phyloP scores from a whole-genome alignment of 2,888 invertebrate species.

The Aquatica leii region DNA sequence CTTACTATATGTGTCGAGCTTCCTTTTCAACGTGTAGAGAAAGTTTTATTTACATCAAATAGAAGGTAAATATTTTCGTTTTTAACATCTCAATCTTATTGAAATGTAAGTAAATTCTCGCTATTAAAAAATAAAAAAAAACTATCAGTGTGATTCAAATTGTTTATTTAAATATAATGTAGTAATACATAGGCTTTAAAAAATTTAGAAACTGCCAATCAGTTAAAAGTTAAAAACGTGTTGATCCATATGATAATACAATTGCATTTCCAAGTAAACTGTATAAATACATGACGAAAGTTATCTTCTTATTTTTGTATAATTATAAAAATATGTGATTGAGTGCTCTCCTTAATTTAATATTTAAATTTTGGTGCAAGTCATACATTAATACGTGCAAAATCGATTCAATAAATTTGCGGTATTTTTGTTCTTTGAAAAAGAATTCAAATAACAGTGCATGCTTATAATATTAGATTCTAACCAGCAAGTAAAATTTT shows the following conservation, averaged over 20 bases:
- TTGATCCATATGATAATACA: constrained; percentile 16
- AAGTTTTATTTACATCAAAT: constrained; percentile 53
- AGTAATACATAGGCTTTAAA: constrained; percentile 44
- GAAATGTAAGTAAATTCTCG: no score
- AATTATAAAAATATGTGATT: constrained; percentile 39
- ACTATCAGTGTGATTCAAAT: constrained; percentile 3
- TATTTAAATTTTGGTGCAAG: constrained; percentile 29
- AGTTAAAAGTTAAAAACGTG: constrained; percentile 34
- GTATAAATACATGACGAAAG: constrained; percentile 12
- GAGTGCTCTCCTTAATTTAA: constrained; percentile 32
- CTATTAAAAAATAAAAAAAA: no score
- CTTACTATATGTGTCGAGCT: constrained; percentile 67
- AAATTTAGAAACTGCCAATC: constrained; percentile 40
- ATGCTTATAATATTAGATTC: constrained; percentile 8
- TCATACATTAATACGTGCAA: constrained; percentile 27
- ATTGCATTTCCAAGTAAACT: constrained; percentile 23
- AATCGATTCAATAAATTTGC: constrained; percentile 16
- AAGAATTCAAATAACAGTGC: constrained; percentile 16
- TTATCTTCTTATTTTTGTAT: constrained; percentile 4
- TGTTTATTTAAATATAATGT: constrained; percentile 22
- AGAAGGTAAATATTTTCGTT: background rate
- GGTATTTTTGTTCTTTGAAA: constrained; percentile 1
- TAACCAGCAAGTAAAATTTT: constrained; percentile 31
- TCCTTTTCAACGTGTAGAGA: constrained; percentile 67
- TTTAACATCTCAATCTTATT: no score